phyloP scores from a whole-genome alignment of 2,797 vertebrate genomes.

The Brotula barbata region DNA sequence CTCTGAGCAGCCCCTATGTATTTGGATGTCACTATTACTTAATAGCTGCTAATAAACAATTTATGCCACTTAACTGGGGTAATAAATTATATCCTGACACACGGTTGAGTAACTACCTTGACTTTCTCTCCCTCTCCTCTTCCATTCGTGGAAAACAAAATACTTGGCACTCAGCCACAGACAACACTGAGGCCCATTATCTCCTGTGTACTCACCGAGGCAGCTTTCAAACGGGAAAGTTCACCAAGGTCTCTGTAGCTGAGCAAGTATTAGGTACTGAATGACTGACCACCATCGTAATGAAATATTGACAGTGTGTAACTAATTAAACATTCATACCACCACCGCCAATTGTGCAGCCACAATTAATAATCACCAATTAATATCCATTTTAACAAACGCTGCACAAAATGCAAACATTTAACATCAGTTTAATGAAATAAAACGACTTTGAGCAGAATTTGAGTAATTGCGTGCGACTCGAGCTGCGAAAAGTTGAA shows the following conservation, averaged over 20 bases:
- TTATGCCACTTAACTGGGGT: constrained; percentile 68
- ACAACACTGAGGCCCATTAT: constrained; percentile 74
- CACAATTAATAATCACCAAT: constrained; percentile 35
- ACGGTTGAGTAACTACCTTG: constrained; percentile 70
- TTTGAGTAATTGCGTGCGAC: neutral
- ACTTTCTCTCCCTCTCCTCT: constrained; percentile 60
- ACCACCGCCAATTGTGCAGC: constrained; percentile 29
- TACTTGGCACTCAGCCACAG: constrained; percentile 70
- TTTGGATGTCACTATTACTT: constrained; percentile 64
- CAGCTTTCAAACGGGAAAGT: constrained; percentile 57
- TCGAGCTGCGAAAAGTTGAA: constrained; percentile 15
- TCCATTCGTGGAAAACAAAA: constrained; percentile 69
- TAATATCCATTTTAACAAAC: constrained; percentile 19
- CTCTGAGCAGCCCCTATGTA: constrained; percentile 50
- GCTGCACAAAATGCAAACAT: constrained; percentile 19
- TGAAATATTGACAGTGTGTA: constrained; percentile 58
- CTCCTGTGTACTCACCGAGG: constrained; percentile 49
- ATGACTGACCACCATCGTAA: constrained; percentile 54
- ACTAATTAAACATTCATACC: constrained; percentile 41
- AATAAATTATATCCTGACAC: constrained; percentile 68
- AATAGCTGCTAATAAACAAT: constrained; percentile 75
- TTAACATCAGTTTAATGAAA: neutral
- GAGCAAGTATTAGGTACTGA: constrained; percentile 62
- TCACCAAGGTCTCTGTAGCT: constrained; percentile 47
- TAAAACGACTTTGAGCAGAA: constrained; percentile 9